A percentile compares a stretch with the other conserved stretches of the same genome.
These are phyloP conservation scores for Phainopepla nitens DNA, from an alignment of 2,113 vertebrate genomes.

Conservation along the genomic window DNA sequence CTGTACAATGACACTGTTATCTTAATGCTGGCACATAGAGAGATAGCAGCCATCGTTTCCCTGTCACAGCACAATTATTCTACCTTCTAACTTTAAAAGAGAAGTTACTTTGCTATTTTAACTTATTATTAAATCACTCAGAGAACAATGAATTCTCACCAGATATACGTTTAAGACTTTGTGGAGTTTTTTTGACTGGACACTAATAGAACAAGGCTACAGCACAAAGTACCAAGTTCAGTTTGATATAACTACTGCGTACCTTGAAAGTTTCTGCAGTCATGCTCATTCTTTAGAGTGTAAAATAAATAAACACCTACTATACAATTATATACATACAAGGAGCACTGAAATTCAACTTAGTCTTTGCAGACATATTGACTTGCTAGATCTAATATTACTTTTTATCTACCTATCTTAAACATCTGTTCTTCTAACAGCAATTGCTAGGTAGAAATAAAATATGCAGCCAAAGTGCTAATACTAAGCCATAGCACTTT, in stretches of 20 bases:
- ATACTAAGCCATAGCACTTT: constrained; percentile 1
- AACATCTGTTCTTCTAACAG: not conserved
- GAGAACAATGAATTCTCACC: not conserved
- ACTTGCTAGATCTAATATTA: not conserved
- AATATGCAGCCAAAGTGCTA: not conserved
- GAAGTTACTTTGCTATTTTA: constrained; percentile 27
- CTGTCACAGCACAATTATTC: constrained; percentile 50
- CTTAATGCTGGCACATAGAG: constrained; percentile 75
- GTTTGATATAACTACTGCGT: not conserved
- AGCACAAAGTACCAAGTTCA: not conserved
- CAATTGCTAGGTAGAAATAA: constrained; percentile 8
- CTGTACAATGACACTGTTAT: constrained; percentile 76
- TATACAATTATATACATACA: not conserved
- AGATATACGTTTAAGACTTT: not conserved
- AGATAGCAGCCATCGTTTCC: constrained; percentile 61
- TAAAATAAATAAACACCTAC: not conserved
- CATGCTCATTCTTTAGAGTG: not conserved
- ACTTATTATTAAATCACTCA: not conserved
- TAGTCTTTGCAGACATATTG: not conserved
- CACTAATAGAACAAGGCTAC: not conserved
- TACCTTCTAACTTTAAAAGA: constrained; percentile 30
- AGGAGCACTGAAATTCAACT: not conserved
- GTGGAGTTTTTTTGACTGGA: not conserved
- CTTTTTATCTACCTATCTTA: constrained; percentile 8
- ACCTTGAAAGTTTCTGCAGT: not conserved